These are phyloP conservation scores for Diadema setosum DNA, from an alignment of 35 echinoderm and acorn worm species.

Conservation along the genomic window DNA sequence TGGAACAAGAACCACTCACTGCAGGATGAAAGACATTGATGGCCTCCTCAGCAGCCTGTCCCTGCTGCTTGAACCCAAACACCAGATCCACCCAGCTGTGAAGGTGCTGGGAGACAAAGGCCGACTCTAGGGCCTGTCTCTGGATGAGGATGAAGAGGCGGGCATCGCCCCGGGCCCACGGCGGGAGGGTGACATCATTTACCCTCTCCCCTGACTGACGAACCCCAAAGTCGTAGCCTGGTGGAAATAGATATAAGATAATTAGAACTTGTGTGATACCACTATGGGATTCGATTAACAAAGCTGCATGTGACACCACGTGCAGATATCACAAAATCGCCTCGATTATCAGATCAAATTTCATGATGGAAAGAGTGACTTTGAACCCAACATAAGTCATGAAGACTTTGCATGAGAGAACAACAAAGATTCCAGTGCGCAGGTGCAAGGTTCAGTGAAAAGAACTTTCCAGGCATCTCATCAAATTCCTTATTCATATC, in stretches of 20 bases:
- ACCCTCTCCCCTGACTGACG: conserved; percentile 74
- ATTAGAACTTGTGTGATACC: too few species aligned
- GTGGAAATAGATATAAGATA: neutral
- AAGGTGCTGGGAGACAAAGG: conserved; percentile 62
- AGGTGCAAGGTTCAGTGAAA: too few species aligned
- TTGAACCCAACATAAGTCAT: too few species aligned
- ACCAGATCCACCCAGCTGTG: conserved; percentile 95
- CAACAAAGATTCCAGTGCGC: too few species aligned
- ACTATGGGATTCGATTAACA: too few species aligned
- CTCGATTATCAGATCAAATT: too few species aligned
- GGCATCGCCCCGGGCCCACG: conserved; percentile 71
- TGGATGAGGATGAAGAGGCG: conserved; percentile 76
- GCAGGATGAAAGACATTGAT: conserved; percentile 96
- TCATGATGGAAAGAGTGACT: too few species aligned
- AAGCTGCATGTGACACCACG: too few species aligned
- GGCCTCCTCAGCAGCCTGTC: conserved; percentile 67
- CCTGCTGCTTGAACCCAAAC: conserved; percentile 93
- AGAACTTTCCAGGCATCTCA: too few species aligned
- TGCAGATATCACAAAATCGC: too few species aligned
- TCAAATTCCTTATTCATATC: too few species aligned
- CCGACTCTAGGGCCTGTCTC: conserved; percentile 84
- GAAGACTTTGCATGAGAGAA: too few species aligned
- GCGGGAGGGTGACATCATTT: conserved; percentile 68
- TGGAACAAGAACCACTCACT: conserved; percentile 50
- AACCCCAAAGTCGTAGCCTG: conserved; percentile 79